phyloP scores from a whole-genome alignment of 2,113 vertebrate genomes.

The Anthoscopus minutus region DNA sequence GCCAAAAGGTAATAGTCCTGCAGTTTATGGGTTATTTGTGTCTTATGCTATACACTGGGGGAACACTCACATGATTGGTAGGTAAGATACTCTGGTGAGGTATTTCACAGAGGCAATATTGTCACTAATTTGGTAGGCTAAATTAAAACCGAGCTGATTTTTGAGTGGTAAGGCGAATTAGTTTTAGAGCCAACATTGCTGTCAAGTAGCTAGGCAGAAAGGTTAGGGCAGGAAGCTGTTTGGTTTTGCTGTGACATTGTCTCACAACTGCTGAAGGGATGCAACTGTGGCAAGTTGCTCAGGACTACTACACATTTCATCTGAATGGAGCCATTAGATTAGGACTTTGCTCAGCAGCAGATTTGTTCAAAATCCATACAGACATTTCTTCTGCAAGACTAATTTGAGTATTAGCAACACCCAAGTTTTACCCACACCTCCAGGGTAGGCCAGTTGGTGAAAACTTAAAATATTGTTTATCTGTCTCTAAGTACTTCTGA shows the following conservation, averaged over 20 bases:
- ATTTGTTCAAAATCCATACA: neutral
- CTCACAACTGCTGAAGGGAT: neutral
- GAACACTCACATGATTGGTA: neutral
- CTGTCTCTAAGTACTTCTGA: neutral
- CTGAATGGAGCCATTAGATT: neutral
- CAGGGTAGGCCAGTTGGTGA: neutral
- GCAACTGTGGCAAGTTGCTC: neutral
- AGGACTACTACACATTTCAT: neutral
- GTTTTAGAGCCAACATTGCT: neutral
- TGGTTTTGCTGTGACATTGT: neutral
- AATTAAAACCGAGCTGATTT: neutral
- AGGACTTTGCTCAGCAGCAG: neutral
- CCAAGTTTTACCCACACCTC: neutral
- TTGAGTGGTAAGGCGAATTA: neutral
- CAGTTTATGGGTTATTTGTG: neutral
- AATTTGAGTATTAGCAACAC: neutral
- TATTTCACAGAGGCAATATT: neutral
- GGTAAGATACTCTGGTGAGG: neutral
- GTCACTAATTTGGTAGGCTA: neutral
- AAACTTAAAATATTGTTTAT: neutral
- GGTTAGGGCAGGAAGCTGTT: neutral
- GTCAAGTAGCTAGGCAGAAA: neutral
- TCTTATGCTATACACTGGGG: neutral
- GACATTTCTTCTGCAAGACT: neutral
- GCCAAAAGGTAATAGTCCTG: neutral